Base-by-base conservation (phyloP, 2,888 invertebrate genomes). In the Athrips mouffetella region DNA sequence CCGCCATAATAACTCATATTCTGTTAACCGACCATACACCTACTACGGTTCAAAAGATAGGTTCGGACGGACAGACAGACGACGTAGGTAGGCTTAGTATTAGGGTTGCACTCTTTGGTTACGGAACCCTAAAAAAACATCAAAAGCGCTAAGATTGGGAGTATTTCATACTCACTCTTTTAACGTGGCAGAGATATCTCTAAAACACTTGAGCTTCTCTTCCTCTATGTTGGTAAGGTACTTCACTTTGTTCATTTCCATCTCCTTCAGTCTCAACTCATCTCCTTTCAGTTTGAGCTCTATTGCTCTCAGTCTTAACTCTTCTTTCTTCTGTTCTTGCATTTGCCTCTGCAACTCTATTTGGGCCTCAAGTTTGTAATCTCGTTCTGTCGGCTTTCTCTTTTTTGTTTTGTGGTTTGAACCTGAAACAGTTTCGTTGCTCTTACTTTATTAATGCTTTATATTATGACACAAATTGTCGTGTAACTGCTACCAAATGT, bases 191-290 rank as follows among this genome's bases (percentile, higher is more conserved):
- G 70, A 66, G 53, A 73, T 72, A 21, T 73, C 73, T 54, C 55
- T 65, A 52, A 73, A 73, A 53, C 68, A 73, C 35, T 70, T 73
- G 0, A 73, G 45, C 54, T 73, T 73, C 46, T 73, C 73, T 23
- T 73, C 73, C 44, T 73, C 73, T 45, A 73, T 59, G 45, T 57
- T 70, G 10, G 72, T 73, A 31, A 73, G 55, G 52, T 70, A 67
- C 23, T 72, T 73, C 3, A 73, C 67, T 60, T 73, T 73, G 35
- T 68, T 70, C 67, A 73, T 73, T 49, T 73, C 74, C 4, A 63
- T 60, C 52, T 73, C 74, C 45, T 73, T 70, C 47, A 73, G 48
- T 58, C 60, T 65, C 47, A 73, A 56, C 37, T 73, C 73, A 33
- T 73, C 73, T 55, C 67, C 70, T 59, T 70, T 73, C 1, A 73